Conservation (phyloP, 2,888 invertebrate genomes). For the Tetanocera ferruginea region DNA sequence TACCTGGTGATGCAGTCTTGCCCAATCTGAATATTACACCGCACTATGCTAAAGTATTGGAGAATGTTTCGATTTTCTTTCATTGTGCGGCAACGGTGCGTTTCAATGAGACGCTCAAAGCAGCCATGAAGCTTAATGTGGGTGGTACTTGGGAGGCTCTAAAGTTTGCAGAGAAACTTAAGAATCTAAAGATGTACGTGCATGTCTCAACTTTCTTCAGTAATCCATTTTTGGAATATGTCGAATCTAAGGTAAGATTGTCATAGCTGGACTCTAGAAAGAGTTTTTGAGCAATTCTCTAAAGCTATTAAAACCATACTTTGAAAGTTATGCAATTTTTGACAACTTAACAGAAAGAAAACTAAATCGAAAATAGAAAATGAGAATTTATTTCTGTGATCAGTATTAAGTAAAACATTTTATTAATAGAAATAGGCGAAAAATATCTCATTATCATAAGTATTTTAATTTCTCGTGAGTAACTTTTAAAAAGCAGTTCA, state of each 20-base stretch:
- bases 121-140: constrained; percentile 76
- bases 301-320: too few species aligned
- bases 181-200: constrained; percentile 74
- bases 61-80: constrained; percentile 78
- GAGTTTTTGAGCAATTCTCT: too few species aligned
- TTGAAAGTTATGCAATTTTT: too few species aligned
- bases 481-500: too few species aligned
- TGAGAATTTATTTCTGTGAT: too few species aligned
- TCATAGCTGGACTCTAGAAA: too few species aligned
- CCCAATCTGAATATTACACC: constrained; percentile 58
- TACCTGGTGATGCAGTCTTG: constrained; percentile 59
- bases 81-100: constrained; percentile 86
- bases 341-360: too few species aligned
- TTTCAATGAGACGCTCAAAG: constrained; percentile 83
- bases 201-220: constrained; percentile 92
- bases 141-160: constrained; percentile 76
- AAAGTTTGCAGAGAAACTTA: constrained; percentile 74
- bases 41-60: constrained; percentile 49
- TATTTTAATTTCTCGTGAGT: too few species aligned
- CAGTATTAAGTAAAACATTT: too few species aligned
- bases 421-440: too few species aligned
- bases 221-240: constrained; percentile 80
- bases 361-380: too few species aligned
- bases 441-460: too few species aligned
- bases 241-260: constrained; percentile 77